Base-by-base conservation (phyloP, 1,140 invertebrate species). In the Sarcophaga peregrina region DNA sequence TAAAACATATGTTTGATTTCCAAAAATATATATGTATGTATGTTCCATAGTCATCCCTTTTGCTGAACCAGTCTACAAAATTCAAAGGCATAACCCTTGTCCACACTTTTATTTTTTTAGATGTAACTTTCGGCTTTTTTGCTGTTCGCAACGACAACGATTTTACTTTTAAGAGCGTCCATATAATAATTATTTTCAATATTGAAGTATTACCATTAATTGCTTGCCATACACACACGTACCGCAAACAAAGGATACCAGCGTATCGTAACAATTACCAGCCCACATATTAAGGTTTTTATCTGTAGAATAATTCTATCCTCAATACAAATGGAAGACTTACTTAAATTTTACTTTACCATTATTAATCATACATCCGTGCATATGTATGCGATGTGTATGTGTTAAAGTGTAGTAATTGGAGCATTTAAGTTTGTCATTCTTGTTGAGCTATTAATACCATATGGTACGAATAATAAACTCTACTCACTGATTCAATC, bases 181-280 rank as follows among this genome's bases (percentile, higher is more conserved):
- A n/a, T 20, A 68, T 68, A 68, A 68, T 68, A 68, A 68, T 68
- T 68, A 68, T 68, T n/a, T 25, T 20, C 17, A 8, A 9, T 68
- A 68, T 68, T 68, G 62, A 68, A 68, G 7, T 68, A 68, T 68
- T 68, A 68, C 62, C 62, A 20, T 68, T 68, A 68, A 68, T 68
- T 68, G 15, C 8, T 68, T 20, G 17, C 17, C 9, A 68, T 68
- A 68, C 20, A 8, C n/a, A 10, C 9, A 68, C n/a, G 7, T 68
- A 20, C 8, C 15, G 54, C n/a, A 13, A n/a, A 58, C 15, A n/a
- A 58, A 37, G 25, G 25, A 37, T 37, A 37, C 25, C 4, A 37
- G 25, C 25, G 25, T 58, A 58, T 58, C n/a, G 54, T 13, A 58
- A n/a, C 54, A 68, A 68, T 20, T 17, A 20, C 62, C 62, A 20